Evolutionary conservation across 92 coral and sea anemone genomes (phyloP), one percentile per base, ranked within the genome.

Genomic region (Actinernus sp.): DNA sequence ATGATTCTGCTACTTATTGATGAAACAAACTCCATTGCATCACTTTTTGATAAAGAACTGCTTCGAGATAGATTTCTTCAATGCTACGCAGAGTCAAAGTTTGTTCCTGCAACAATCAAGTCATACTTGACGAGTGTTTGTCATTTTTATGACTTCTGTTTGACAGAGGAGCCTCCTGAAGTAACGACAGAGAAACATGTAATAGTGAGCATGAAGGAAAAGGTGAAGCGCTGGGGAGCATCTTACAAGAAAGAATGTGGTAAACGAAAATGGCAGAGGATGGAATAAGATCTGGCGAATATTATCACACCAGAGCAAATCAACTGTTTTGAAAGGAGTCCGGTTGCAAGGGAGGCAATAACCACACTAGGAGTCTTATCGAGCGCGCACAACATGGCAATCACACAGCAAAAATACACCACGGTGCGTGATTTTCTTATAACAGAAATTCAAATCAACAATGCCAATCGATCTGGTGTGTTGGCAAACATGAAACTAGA

Each of bases 91-190:
- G 81, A 74, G 38, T 60, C 74, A 16, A 55, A 59, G 47, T 85
- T 70, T 36, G 56, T 71, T 31, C 71, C 92, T 9, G 71, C 57
- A 14, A 90, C 89, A 0, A 81, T 80, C 5, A 85, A 89, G 60
- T 78, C 87, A 3, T 79, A 75, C 32, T 67, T 90, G 43, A 85
- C 65, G 84, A 90, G 92, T 43, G 61, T 85, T 5, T 71, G 82
- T 0, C 96, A 85, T 58, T 79, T 71, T 29, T 74, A 64, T 26
- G 43, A 76, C 8, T 84, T 63, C 52, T 69, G 78, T 8, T 2
- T 89, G 21, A 61, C 82, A 26, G 73, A 89, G 65, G 54, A 84
- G 59, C 96, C 92, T 33, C 47, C 32, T 13, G 65, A 21, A 2
- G 58, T 84, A 7, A 23, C 26, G 24, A 68, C 45, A 55, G 65